Evolutionary conservation across 1,140 invertebrate genomes (phyloP).

Genomic region (Ditylenchus dipsaci): DNA sequence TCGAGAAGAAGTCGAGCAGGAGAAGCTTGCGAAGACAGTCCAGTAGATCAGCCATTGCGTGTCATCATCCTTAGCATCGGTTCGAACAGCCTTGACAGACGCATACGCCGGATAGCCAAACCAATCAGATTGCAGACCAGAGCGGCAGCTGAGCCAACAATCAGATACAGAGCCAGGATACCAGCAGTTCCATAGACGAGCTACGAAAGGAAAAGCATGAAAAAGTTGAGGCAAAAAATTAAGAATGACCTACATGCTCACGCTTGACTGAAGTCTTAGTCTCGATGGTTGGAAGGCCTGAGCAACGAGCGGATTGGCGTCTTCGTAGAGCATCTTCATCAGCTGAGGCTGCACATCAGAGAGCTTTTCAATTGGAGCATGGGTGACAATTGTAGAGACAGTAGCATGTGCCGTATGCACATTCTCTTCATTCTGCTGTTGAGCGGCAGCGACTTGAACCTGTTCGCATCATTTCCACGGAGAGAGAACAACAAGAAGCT

Average conservation of each 20-base stretch:
- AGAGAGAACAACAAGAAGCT: too few relatives aligned
- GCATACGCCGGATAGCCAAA: conserved; percentile 31
- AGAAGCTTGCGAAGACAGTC: conserved; percentile 40
- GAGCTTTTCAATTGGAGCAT: too few relatives aligned
- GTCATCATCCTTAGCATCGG: conserved; percentile 43
- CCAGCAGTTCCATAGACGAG: conserved; percentile 20
- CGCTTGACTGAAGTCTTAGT: conserved; percentile 23
- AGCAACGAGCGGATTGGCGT: conserved; percentile 1
- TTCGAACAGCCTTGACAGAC: conserved; percentile 33
- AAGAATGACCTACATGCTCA: conserved; percentile 26
- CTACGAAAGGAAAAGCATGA: conserved; percentile 12
- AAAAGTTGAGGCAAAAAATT: background rate
- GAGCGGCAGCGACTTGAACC: too few relatives aligned
- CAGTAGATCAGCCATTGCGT: conserved; percentile 48
- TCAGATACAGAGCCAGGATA: conserved; percentile 28
- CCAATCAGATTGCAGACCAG: conserved; percentile 36
- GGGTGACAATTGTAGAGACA: too few relatives aligned
- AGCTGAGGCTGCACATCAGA: background rate
- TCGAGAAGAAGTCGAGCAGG: conserved; percentile 8
- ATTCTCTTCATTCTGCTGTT: too few relatives aligned
- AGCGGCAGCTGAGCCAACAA: conserved; percentile 28
- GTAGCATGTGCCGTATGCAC: too few relatives aligned
- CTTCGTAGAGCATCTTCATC: conserved; percentile 8
- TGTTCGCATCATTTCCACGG: too few relatives aligned
- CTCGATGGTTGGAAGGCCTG: conserved; percentile 12